phyloP scores from a whole-genome alignment of 2,888 invertebrate species.

The Chymomyza caudatula region DNA sequence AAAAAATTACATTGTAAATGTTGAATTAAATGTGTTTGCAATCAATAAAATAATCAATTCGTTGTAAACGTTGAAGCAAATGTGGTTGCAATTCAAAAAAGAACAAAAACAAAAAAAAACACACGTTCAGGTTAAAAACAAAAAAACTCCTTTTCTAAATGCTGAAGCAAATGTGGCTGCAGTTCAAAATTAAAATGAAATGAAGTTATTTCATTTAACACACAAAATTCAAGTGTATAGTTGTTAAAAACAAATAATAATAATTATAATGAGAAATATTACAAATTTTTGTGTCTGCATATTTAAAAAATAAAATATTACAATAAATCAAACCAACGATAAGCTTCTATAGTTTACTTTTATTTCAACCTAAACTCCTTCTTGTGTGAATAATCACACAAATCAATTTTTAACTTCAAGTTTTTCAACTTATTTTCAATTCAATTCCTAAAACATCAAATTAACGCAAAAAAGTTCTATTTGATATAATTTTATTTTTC shows the following conservation, averaged over 20 bases:
- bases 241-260: not conserved
- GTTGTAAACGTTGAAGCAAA: conserved; percentile 51
- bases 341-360: too few species aligned
- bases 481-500: too few species aligned
- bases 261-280: conserved; percentile 36
- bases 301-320: conserved; percentile 26
- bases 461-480: too few species aligned
- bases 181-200: not conserved
- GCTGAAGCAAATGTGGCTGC: conserved; percentile 29
- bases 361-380: too few species aligned
- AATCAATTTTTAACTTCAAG: too few species aligned
- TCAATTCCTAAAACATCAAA: too few species aligned
- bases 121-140: too few species aligned
- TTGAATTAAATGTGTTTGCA: not conserved
- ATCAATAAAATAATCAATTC: conserved; percentile 21
- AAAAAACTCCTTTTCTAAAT: too few species aligned
- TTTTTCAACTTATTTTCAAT: too few species aligned
- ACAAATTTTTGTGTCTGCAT: conserved; percentile 45
- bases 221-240: conserved; percentile 2
- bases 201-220: too few species aligned
- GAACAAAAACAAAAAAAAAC: conserved; percentile 25
- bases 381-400: too few species aligned
- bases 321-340: not conserved
- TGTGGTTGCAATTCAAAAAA: conserved; percentile 36
- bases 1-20: too few species aligned